Conservation (phyloP, 2,113 vertebrate species). For the Centropus bengalensis region DNA sequence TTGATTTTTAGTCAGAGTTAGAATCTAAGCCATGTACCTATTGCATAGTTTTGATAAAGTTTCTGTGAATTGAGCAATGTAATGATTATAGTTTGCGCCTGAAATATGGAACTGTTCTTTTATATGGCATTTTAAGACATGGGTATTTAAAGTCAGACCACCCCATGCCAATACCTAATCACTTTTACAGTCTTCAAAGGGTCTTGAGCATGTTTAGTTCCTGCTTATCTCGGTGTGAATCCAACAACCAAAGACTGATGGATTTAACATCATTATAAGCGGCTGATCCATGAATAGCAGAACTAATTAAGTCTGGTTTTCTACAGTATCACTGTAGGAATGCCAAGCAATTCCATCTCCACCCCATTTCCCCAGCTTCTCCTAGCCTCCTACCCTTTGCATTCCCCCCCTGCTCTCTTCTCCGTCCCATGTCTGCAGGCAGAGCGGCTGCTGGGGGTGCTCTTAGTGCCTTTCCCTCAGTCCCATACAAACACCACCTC, state of each 20-base stretch:
- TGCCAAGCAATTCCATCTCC: not conserved
- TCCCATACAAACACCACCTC: not conserved
- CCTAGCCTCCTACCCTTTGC: not conserved
- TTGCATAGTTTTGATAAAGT: not conserved
- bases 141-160: not conserved
- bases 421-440: not conserved
- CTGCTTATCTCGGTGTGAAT: slow-evolving; percentile 12
- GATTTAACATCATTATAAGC: slow-evolving; percentile 7
- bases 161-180: not conserved
- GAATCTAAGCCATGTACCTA: not conserved
- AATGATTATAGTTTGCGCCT: not conserved
- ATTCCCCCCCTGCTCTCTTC: not conserved
- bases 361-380: not conserved
- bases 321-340: not conserved
- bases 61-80: not conserved
- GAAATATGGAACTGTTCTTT: not conserved
- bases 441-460: fast-evolving
- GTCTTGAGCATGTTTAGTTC: not conserved
- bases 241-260: slow-evolving; percentile 9
- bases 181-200: not conserved
- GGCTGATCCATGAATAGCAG: not conserved
- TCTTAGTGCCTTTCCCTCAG: not conserved
- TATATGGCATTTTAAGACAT: not conserved
- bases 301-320: slow-evolving; percentile 14
- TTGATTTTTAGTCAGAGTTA: not conserved